A percentile compares a stretch with the other conserved stretches of the same genome.
phyloP scores from a whole-genome alignment of 2,113 vertebrate genomes.

The Silurus meridionalis region DNA sequence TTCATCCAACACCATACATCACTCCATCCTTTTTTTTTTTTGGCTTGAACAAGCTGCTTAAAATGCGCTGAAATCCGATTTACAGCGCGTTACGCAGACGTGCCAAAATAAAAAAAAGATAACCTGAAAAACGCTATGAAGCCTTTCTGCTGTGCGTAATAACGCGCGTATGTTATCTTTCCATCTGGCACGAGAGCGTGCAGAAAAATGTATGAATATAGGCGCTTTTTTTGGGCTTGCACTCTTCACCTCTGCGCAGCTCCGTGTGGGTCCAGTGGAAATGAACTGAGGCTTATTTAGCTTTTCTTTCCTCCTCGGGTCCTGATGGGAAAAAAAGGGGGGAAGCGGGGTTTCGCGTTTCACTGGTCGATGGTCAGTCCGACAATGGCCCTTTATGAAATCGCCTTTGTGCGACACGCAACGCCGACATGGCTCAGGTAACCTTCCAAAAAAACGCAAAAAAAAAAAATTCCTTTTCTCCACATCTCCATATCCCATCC shows the following conservation, averaged over 20 bases:
- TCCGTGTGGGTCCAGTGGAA: slow-evolving; percentile 30
- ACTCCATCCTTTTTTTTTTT: slow-evolving; percentile 32
- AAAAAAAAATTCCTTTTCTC: background rate
- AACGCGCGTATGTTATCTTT: background rate
- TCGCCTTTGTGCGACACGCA: slow-evolving; percentile 43
- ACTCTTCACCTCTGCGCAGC: slow-evolving; percentile 28
- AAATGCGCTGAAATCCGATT: slow-evolving; percentile 23
- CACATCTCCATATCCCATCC: background rate
- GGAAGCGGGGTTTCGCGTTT: slow-evolving; percentile 56
- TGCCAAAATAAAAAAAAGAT: background rate
- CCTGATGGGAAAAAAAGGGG: slow-evolving; percentile 30
- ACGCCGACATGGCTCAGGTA: slow-evolving; percentile 22
- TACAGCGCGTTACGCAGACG: slow-evolving; percentile 2
- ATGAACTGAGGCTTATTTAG: slow-evolving; percentile 41
- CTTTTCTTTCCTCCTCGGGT: slow-evolving; percentile 12
- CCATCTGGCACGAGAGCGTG: background rate
- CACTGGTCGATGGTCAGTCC: slow-evolving; percentile 51
- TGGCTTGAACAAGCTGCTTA: slow-evolving; percentile 15
- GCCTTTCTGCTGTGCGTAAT: slow-evolving; percentile 11
- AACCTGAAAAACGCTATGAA: background rate
- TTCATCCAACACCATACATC: slow-evolving; percentile 49
- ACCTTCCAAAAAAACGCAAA: background rate
- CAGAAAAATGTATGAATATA: background rate
- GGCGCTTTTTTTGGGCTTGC: background rate
- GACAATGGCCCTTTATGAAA: slow-evolving; percentile 62